A percentile compares a stretch with the other conserved stretches of the same genome.
phyloP scores from a whole-genome alignment of 2,113 vertebrate species.

The Ammodytes marinus region DNA sequence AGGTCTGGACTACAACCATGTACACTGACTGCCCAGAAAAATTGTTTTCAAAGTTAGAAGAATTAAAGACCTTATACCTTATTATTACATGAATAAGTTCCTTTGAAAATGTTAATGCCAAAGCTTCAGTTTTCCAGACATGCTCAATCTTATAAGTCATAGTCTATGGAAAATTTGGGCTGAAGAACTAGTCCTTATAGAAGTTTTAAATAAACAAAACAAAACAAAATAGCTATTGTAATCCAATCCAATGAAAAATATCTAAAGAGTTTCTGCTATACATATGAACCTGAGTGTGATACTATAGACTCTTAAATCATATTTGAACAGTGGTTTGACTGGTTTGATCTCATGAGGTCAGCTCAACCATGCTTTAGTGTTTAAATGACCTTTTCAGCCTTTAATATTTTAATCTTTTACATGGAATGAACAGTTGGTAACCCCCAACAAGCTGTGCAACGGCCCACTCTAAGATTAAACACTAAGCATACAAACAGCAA shows the following conservation, averaged over 20 bases:
- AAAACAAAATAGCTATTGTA: not conserved
- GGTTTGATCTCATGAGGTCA: not conserved
- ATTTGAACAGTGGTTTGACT: not conserved
- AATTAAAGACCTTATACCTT: not conserved
- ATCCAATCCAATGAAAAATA: not conserved
- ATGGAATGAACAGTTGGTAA: constrained; percentile 27
- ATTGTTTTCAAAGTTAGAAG: not conserved
- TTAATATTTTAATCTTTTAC: constrained; percentile 35
- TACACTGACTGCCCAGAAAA: no score
- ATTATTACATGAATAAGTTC: not conserved
- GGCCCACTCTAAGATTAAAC: constrained; percentile 41
- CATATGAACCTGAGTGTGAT: not conserved
- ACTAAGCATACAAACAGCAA: constrained; percentile 24
- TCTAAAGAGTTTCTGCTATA: not conserved
- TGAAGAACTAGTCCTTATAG: not conserved
- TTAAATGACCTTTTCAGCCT: constrained; percentile 4
- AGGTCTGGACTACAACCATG: not conserved
- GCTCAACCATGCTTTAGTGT: not conserved
- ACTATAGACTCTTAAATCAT: not conserved
- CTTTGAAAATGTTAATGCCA: not conserved
- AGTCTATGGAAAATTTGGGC: not conserved
- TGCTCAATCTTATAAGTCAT: not conserved
- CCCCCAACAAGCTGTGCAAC: not conserved
- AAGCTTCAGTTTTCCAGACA: not conserved
- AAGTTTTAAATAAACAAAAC: not conserved